Evolutionary conservation across 2,888 invertebrate species (phyloP).

Genomic region (Apodemia zela): DNA sequence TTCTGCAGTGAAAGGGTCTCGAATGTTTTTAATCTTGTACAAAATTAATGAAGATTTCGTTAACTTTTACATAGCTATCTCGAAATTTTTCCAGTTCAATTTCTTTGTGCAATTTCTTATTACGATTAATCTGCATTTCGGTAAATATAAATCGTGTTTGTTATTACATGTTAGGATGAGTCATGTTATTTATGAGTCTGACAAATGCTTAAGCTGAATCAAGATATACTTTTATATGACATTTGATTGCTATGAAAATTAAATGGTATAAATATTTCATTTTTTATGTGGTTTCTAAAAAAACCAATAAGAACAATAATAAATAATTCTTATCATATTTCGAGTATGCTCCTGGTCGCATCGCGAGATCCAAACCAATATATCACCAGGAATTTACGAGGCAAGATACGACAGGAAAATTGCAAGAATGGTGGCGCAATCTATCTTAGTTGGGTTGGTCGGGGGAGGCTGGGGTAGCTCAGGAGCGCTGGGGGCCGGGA

Average conservation of each 20-base stretch:
- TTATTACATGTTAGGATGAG: constrained; percentile 38
- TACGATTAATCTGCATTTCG: constrained; percentile 40
- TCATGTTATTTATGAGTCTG: constrained; percentile 34
- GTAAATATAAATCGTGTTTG: constrained; percentile 39
- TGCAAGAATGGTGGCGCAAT: constrained; percentile 95
- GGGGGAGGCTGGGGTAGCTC: constrained; percentile 68
- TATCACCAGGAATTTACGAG: constrained; percentile 92
- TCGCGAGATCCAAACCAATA: constrained; percentile 84
- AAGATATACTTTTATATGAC: constrained; percentile 20
- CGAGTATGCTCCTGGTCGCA: constrained; percentile 80
- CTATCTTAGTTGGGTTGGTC: constrained; percentile 88
- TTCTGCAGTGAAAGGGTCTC: constrained; percentile 47
- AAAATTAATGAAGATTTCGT: constrained; percentile 63
- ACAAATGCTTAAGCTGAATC: constrained; percentile 31
- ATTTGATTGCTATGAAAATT: constrained; percentile 32
- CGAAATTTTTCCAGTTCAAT: constrained; percentile 32
- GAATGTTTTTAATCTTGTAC: constrained; percentile 64
- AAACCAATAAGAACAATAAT: constrained; percentile 81
- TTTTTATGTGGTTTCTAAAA: constrained; percentile 57
- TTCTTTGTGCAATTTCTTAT: constrained; percentile 39
- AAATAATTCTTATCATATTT: constrained; percentile 81
- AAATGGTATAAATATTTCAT: constrained; percentile 43
- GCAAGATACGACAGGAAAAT: constrained; percentile 95
- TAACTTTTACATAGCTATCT: constrained; percentile 44
- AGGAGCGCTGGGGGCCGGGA: constrained; percentile 53